Base-by-base conservation (phyloP, 2,888 invertebrate species). In the Cryptophagus acutangulus region DNA sequence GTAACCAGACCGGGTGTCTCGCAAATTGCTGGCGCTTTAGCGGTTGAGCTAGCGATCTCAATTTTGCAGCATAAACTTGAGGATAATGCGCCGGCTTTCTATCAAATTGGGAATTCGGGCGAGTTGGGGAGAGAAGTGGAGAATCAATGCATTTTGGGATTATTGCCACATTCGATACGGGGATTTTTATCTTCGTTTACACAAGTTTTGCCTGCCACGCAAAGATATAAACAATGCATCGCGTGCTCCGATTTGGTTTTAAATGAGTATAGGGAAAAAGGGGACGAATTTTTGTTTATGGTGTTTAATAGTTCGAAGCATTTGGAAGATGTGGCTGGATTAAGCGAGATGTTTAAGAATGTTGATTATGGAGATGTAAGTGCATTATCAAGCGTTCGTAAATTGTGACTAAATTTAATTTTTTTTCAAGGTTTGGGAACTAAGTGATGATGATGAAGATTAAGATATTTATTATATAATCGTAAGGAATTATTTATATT, bases 1-100 rank as follows among this genome's bases (percentile, higher is more conserved):
- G 97, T 99, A 13, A 91, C 94, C 0, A 75, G 97, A 38, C 96
- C 97, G 0, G 97, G 96, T 1, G 82, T 89, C 10, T 89, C 95
- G 0, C 85, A 87, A 62, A 82, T 97, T 36, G 95, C 94, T 0
- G 84, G 85, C 12, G 89, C 91, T 2, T 72, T 94, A 42, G 93
- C 93, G 0, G 94, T 91, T 0, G 99, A 99, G 70, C 68, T 99
- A 33, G 73, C 95, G 26, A 80, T 93, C 1, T 84, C 87, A 0
- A 52, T 95, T 29, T 69, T 93, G 17, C 95, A 96, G 62, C 94
- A 96, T 72, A 82, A 86, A 1, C 54, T 33, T 38, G 82, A 81
- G 43, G 74, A 75, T 8, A 60, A 75, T 45, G 85, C 87, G 0
- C 79, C 84, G 16, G 85, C 87, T 1, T 75, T 76, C 24, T 82